phyloP scores from a whole-genome alignment of 1,140 invertebrate genomes.

The Lysiphlebus fabarum region DNA sequence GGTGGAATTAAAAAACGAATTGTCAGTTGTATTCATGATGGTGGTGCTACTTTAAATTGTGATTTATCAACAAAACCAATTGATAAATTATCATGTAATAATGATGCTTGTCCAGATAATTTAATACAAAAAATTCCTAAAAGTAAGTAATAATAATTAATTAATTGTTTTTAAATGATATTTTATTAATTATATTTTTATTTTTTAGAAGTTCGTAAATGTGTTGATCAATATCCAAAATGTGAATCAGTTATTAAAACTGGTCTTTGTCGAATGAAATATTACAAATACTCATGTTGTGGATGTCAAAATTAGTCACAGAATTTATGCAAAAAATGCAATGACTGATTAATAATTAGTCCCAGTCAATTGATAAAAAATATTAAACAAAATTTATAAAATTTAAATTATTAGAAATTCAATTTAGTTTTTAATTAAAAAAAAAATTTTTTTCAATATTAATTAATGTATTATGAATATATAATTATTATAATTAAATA shows the following conservation, averaged over 20 bases:
- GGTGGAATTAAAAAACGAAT: slow-evolving; percentile 57
- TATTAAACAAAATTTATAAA: slow-evolving; percentile 16
- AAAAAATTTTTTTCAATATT: background rate
- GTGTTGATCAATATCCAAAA: slow-evolving; percentile 72
- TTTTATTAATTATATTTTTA: slow-evolving; percentile 14
- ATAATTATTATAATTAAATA: slow-evolving; percentile 2
- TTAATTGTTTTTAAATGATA: slow-evolving; percentile 7
- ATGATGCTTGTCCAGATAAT: slow-evolving; percentile 37
- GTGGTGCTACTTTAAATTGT: slow-evolving; percentile 29
- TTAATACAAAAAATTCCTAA: slow-evolving; percentile 33
- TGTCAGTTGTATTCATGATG: slow-evolving; percentile 53
- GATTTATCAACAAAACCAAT: slow-evolving; percentile 31
- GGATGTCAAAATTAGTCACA: slow-evolving; percentile 47
- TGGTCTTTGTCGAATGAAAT: slow-evolving; percentile 76
- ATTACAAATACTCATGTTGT: slow-evolving; percentile 80
- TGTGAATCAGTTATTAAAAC: slow-evolving; percentile 76
- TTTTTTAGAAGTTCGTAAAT: slow-evolving; percentile 50
- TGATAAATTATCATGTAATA: slow-evolving; percentile 32
- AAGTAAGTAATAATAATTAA: slow-evolving; percentile 30
- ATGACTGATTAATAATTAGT: background rate
- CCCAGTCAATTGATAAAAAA: background rate
- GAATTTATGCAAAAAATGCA: background rate
- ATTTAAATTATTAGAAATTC: slow-evolving; percentile 10
- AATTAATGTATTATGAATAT: no score
- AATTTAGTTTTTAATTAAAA: slow-evolving; percentile 8